phyloP scores from a whole-genome alignment of 2,888 invertebrate genomes.

The Diplazon laetatorius region DNA sequence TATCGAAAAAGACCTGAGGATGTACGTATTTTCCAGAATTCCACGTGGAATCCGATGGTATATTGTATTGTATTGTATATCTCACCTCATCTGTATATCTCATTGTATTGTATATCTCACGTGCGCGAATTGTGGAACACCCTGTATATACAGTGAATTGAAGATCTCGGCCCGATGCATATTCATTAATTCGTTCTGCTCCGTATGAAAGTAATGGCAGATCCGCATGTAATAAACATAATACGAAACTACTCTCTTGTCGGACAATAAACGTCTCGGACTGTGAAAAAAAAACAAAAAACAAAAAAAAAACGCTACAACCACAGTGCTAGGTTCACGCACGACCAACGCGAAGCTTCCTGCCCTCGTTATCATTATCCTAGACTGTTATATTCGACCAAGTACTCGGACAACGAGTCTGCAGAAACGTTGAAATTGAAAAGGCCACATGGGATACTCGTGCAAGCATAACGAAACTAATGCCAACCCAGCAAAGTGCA shows the following conservation, averaged over 20 bases:
- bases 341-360: constrained; percentile 17
- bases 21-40: no score
- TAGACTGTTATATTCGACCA: constrained; percentile 50
- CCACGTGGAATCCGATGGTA: no score
- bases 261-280: constrained; percentile 53
- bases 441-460: constrained; percentile 10
- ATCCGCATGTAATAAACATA: constrained; percentile 47
- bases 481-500: constrained; percentile 4
- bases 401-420: constrained; percentile 27
- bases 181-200: constrained; percentile 50
- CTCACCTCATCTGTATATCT: background rate
- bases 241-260: constrained; percentile 52
- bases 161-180: constrained; percentile 47
- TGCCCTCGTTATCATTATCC: constrained; percentile 56
- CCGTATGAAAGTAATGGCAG: constrained; percentile 13
- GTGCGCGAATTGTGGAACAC: constrained; percentile 24
- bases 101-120: no score
- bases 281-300: constrained; percentile 48
- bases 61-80: no score
- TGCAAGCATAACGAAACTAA: background rate
- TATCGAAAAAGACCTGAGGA: no score
- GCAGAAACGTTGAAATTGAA: constrained; percentile 51
- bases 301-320: constrained; percentile 51
- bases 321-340: constrained; percentile 11
- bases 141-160: constrained; percentile 32